Base-by-base conservation (phyloP, 2,797 vertebrate species). In the Melanotaenia pygmaea region DNA sequence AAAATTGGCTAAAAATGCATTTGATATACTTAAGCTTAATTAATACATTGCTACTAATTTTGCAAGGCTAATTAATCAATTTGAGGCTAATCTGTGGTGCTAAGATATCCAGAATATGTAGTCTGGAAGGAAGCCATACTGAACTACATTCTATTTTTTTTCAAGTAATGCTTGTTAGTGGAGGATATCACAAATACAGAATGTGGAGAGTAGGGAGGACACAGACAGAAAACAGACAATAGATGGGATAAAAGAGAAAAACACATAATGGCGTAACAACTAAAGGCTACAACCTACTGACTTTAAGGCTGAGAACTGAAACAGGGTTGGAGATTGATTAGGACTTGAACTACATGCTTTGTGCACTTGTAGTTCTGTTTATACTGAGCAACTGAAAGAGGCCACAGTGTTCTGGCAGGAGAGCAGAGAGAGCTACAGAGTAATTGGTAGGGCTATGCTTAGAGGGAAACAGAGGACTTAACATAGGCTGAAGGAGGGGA, bases 41-140 rank as follows among this genome's bases (percentile, higher is more conserved):
- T 94, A 94, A 95, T 94, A 93, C 81, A 87, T 76, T 87, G 74
- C 62, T 89, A 90, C 74, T 88, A 77, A 93, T 89, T 94, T 91
- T 85, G 73, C 77, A 64, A 72, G 84, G 58, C 84, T 91, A 89
- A 94, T 94, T 92, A 92, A 94, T 92, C 90, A 91, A 91, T 90
- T 91, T 89, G 82, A 88, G 78, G 77, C 85, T 66, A 65, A 77
- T 81, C 79, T 81, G 77, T 77, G 22, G 72, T 82, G 85, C 26
- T 30, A 76, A 85, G 74, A 86, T 86, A 82, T 75, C 77, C 76
- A 86, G 85, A 90, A 87, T 84, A 88, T 82, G 80, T 74, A 75
- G 76, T 84, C 34, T 72, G 62, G 74, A 79, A 71, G 74, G 47
- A 80, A 76, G 79, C 32, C n/a, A 22, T 22, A 60, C 10, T 9